Percentiles rank a stretch among this genome's conserved stretches.
Conservation (phyloP, 53 echinoderm and acorn worm genomes). For the Glandiceps talaboti region DNA sequence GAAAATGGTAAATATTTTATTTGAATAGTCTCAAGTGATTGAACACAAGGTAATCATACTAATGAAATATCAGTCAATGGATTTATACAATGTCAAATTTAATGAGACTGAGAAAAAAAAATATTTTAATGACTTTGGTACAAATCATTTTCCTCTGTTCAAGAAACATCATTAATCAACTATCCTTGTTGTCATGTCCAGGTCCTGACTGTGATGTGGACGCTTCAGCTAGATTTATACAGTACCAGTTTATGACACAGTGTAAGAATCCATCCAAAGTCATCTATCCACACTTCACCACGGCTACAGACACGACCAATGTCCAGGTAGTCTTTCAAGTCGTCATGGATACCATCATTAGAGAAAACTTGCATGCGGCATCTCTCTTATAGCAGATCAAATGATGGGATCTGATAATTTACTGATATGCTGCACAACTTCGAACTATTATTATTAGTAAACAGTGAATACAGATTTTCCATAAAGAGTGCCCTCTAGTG, state of each 20-base stretch:
- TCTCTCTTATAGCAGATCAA: conserved; percentile 55
- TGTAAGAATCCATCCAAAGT: conserved; percentile 51
- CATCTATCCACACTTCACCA: conserved; percentile 97
- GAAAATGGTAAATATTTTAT: no score
- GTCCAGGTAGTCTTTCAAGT: conserved; percentile 96
- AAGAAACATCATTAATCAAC: background rate
- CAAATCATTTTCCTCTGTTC: background rate
- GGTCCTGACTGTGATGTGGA: conserved; percentile 93
- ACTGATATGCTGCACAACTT: no score
- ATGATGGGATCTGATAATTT: no score
- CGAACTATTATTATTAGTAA: no score
- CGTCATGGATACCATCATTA: conserved; percentile 74
- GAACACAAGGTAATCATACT: no score
- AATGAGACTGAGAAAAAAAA: background rate
- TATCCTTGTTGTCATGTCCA: no score
- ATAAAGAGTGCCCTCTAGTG: no score
- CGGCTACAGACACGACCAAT: conserved; percentile 88
- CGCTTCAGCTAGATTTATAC: conserved; percentile 64
- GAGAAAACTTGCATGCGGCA: conserved; percentile 59
- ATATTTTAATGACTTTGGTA: background rate
- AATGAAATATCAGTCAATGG: no score
- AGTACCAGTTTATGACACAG: conserved; percentile 47
- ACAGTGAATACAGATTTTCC: no score
- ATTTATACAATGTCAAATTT: no score
- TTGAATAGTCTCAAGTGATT: no score